Base-by-base conservation (phyloP, 2,888 invertebrate genomes). In the Hirtodrosophila histrioides region DNA sequence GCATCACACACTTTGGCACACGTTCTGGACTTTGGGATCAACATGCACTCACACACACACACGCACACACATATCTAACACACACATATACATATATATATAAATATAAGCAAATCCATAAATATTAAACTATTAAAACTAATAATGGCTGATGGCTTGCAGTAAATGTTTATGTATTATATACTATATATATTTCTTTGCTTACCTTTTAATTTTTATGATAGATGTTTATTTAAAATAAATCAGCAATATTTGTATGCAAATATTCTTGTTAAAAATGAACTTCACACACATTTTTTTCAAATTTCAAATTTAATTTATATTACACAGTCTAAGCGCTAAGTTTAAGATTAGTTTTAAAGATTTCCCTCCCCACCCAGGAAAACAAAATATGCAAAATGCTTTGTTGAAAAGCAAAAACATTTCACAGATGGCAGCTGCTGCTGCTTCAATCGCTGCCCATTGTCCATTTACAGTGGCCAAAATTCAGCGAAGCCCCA, bases 11-110 rank as follows among this genome's bases (percentile, higher is more conserved):
- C 66, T 48, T 64, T 46, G 84, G 68, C 76, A 62, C 73, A 66
- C 56, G 54, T 61, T 57, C 86, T 87, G 82, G 82, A 83, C 82
- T 55, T 78, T 78, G 88, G 88, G 71, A 72, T 69, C 72, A 62
- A 51, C 50, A 36, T 58, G 53, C 61, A 44, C 64, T 35, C 51
- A 76, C 51, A 64, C 67, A 55, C 58, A 54, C 57, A 57, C 55
- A 60, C 31, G 58, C 23, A 55, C 49, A 50, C 43, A 57, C 61
- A 72, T 43, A 43, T 8, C 61, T 68, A 75, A 75, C 70, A 81
- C 50, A 54, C 62, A 57, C 51, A 48, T 53, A 51, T 27, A 56
- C n/a, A n/a, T 57, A 67, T 54, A 55, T 24, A 23, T 44, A 53
- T 31, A 12, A 23, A 37, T 10, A 10, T 60, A 63, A 50, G 43